phyloP scores from a whole-genome alignment of 1,140 invertebrate genomes.

The Drosophila oshimai region DNA sequence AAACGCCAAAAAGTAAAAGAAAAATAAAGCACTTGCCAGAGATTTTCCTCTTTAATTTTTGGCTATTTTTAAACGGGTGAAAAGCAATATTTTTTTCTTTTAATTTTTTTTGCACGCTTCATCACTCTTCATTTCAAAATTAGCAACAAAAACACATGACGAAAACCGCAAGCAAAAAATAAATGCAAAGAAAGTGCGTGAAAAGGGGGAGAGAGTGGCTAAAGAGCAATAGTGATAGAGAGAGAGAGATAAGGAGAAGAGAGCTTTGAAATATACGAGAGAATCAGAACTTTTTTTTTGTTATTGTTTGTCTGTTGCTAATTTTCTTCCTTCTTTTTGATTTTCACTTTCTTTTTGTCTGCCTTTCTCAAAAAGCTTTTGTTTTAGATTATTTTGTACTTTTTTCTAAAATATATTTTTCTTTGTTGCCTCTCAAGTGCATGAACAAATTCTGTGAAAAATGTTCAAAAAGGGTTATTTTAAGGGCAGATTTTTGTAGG shows the following conservation, averaged over 20 bases:
- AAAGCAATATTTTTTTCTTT: conserved; percentile 8
- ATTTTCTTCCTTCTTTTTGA: not conserved
- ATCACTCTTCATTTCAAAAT: conserved; percentile 62
- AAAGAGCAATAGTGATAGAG: too few species aligned
- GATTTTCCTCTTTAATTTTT: conserved; percentile 21
- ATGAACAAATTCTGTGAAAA: too few species aligned
- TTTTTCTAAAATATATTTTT: not conserved
- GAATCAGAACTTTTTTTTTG: not conserved
- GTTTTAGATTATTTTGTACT: not conserved
- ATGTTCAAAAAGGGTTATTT: not conserved
- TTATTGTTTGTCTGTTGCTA: not conserved
- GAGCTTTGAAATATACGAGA: conserved; percentile 1
- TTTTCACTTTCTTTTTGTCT: conserved; percentile 11
- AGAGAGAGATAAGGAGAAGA: conserved; percentile 3
- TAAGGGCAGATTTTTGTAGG: not conserved
- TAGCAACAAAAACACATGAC: conserved; percentile 65
- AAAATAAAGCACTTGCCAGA: not conserved
- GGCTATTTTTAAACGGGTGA: conserved; percentile 54
- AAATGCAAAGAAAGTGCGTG: conserved; percentile 67
- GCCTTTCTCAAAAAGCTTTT: not conserved
- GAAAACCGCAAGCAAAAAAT: conserved; percentile 31
- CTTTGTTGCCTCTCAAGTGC: not conserved
- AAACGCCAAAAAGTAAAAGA: not conserved
- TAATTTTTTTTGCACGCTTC: conserved; percentile 27
- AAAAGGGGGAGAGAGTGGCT: not conserved